Evolutionary conservation across 1,140 invertebrate species (phyloP).

Genomic region (Drosophila subpulchrella): DNA sequence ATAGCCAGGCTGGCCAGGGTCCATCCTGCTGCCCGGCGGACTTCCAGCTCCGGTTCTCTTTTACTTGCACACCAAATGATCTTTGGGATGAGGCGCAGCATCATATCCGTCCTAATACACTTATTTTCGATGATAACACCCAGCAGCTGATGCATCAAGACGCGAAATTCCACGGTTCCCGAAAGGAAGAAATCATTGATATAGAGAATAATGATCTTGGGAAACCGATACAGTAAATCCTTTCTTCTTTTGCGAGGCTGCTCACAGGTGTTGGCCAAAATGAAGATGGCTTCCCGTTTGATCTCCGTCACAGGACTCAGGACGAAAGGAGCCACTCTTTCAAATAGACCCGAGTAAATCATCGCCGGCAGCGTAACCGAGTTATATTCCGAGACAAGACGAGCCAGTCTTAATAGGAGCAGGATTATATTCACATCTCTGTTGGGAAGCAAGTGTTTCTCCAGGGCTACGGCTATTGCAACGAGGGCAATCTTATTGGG

Average conservation of each 20-base stretch:
- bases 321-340: not conserved
- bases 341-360: not conserved
- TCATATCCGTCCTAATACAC: not conserved
- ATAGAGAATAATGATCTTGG: not conserved
- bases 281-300: not conserved
- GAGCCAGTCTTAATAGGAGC: not conserved
- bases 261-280: not conserved
- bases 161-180: not conserved
- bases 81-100: not conserved
- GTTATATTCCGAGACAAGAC: not conserved
- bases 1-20: not conserved
- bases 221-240: not conserved
- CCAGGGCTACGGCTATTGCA: not conserved
- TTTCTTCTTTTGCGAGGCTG: not conserved
- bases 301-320: not conserved
- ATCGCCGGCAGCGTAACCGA: not conserved
- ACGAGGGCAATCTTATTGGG: not conserved
- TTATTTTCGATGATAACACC: not conserved
- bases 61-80: not conserved
- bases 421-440: not conserved
- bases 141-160: not conserved
- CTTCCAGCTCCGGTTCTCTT: not conserved
- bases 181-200: not conserved
- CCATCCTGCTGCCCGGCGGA: not conserved
- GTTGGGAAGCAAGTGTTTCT: not conserved